A percentile compares a stretch with the other conserved stretches of the same genome.
phyloP scores from a whole-genome alignment of 2,888 invertebrate species.

The Dichetophora obliterata region DNA sequence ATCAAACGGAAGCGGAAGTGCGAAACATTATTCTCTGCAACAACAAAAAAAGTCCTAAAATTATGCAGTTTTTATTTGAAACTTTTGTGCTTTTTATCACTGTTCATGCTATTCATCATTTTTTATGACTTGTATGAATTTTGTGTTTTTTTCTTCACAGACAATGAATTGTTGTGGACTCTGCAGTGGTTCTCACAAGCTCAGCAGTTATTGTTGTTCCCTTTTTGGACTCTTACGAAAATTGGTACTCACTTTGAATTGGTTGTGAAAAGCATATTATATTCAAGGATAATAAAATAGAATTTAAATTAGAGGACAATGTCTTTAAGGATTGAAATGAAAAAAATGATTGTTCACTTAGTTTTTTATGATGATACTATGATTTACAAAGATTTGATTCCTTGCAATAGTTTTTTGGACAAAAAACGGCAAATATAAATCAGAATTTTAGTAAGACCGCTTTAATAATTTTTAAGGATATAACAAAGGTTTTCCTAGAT shows the following conservation, averaged over 20 bases:
- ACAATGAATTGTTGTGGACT: not conserved
- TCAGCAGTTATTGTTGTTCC: not conserved
- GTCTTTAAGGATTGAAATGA: too few species aligned
- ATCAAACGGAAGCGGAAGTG: conserved; percentile 50
- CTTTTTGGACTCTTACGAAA: not conserved
- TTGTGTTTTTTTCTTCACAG: not conserved
- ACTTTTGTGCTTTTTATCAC: not conserved
- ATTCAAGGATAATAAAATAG: too few species aligned
- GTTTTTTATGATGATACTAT: too few species aligned
- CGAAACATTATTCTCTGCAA: conserved; percentile 49
- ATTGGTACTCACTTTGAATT: not conserved
- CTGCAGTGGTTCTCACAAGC: too few species aligned
- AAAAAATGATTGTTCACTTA: too few species aligned
- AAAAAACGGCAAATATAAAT: too few species aligned
- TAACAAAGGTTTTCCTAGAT: too few species aligned
- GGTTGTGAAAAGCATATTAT: not conserved
- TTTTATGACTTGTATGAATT: conserved; percentile 7
- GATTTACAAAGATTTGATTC: too few species aligned
- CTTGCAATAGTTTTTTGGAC: too few species aligned
- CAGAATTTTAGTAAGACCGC: too few species aligned
- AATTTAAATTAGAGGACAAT: too few species aligned
- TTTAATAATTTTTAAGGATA: too few species aligned
- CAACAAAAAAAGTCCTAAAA: conserved; percentile 1
- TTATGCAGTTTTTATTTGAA: not conserved
- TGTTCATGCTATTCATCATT: conserved; percentile 4